Evolutionary conservation across 2,797 vertebrate species (phyloP).

Genomic region (Galaxias olidus): DNA sequence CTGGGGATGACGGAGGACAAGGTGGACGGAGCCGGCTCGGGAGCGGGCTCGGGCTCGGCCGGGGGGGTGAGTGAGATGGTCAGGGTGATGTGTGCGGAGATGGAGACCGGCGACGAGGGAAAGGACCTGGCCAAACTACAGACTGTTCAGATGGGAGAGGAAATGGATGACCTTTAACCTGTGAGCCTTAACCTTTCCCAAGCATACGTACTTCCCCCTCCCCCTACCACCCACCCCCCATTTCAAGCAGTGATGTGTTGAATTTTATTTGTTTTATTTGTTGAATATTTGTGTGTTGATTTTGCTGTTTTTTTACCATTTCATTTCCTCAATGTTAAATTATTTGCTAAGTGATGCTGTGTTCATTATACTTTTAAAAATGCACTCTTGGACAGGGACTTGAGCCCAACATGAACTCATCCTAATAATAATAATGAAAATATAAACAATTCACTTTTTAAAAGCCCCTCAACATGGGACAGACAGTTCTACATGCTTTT

Average conservation of each 20-base stretch:
- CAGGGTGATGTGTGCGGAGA: slow-evolving; percentile 88
- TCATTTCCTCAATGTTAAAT: slow-evolving; percentile 76
- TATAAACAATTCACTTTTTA: too few relatives aligned
- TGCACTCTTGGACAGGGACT: slow-evolving; percentile 54
- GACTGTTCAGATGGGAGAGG: slow-evolving; percentile 96
- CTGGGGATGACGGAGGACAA: slow-evolving; percentile 83
- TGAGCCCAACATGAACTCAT: slow-evolving; percentile 33
- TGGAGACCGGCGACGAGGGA: slow-evolving; percentile 82
- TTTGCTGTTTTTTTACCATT: slow-evolving; percentile 55
- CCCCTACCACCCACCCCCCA: too few relatives aligned
- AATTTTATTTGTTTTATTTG: slow-evolving; percentile 68
- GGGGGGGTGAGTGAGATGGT: slow-evolving; percentile 84
- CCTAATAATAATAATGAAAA: slow-evolving; percentile 11
- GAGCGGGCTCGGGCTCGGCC: too few relatives aligned
- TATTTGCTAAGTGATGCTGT: slow-evolving; percentile 63
- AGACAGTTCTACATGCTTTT: slow-evolving; percentile 47
- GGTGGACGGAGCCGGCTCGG: slow-evolving; percentile 57
- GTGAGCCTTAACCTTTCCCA: slow-evolving; percentile 35
- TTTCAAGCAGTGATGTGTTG: slow-evolving; percentile 49
- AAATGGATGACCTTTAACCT: slow-evolving; percentile 93
- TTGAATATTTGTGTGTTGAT: slow-evolving; percentile 45
- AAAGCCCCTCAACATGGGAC: slow-evolving; percentile 41
- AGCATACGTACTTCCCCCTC: slow-evolving; percentile 50
- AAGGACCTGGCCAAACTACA: slow-evolving; percentile 95
- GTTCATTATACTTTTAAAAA: slow-evolving; percentile 64